Evolutionary conservation across 2,888 invertebrate genomes (phyloP).

Genomic region (Lycaena phlaeas): DNA sequence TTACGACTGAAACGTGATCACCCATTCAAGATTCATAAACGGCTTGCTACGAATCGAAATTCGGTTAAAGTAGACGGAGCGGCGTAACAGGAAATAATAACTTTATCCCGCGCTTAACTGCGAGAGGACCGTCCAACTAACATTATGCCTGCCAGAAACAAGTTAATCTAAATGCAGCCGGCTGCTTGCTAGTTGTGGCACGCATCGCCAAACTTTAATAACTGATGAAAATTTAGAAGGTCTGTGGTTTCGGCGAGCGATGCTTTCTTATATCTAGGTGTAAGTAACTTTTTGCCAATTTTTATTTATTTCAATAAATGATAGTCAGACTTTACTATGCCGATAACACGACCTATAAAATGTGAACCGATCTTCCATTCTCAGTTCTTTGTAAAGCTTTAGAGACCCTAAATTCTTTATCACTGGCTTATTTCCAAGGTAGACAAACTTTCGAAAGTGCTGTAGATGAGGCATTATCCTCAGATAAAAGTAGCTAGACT

Average conservation of each 20-base stretch:
- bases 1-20: constrained; percentile 60
- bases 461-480: too few relatives aligned
- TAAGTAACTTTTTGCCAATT: background rate
- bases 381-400: too few relatives aligned
- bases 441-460: too few relatives aligned
- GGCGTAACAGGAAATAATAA: constrained; percentile 69
- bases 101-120: constrained; percentile 63
- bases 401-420: too few relatives aligned
- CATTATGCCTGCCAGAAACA: constrained; percentile 71
- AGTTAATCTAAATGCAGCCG: constrained; percentile 70
- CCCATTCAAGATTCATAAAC: constrained; percentile 63
- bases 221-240: constrained; percentile 55
- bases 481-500: too few relatives aligned
- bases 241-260: constrained; percentile 14
- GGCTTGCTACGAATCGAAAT: constrained; percentile 59
- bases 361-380: too few relatives aligned
- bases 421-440: too few relatives aligned
- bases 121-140: constrained; percentile 63
- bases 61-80: constrained; percentile 59
- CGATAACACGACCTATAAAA: too few relatives aligned
- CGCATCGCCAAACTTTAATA: constrained; percentile 63
- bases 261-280: background rate
- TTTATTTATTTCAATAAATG: background rate
- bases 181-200: constrained; percentile 54
- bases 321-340: too few relatives aligned